phyloP scores from a whole-genome alignment of 2,888 invertebrate genomes.

The Azorinus chamasolen region DNA sequence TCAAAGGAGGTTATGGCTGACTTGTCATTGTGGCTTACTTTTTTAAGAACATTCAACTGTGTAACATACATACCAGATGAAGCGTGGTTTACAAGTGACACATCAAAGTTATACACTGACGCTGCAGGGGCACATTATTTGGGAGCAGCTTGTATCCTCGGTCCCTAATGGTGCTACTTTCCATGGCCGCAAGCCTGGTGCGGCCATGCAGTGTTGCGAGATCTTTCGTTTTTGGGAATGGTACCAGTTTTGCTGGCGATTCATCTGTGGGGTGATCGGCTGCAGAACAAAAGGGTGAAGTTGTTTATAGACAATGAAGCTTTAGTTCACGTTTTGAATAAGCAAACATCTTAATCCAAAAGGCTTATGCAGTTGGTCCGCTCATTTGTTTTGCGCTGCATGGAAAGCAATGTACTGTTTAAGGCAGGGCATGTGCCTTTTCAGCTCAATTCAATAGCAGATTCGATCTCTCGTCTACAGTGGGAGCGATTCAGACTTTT shows the following conservation, averaged over 20 bases:
- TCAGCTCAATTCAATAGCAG: background rate
- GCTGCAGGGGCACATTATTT: too few species aligned
- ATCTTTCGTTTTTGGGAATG: background rate
- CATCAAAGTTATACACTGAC: too few species aligned
- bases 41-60: too few species aligned
- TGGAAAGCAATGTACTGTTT: background rate
- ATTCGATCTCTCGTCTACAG: slow-evolving; percentile 3
- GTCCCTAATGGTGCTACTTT: too few species aligned
- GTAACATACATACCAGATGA: too few species aligned
- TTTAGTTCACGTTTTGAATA: background rate
- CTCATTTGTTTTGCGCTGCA: background rate
- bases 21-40: too few species aligned
- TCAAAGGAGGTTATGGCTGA: too few species aligned
- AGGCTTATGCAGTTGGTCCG: background rate
- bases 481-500: background rate
- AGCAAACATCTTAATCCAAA: slow-evolving; percentile 2
- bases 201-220: background rate
- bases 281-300: background rate
- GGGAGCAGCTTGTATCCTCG: too few species aligned
- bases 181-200: too few species aligned
- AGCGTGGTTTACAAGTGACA: too few species aligned
- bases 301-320: slow-evolving; percentile 4
- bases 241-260: slow-evolving; percentile 1
- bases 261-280: background rate
- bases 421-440: background rate